Evolutionary conservation across 1,140 invertebrate genomes (phyloP), one percentile per base, ranked within the genome.

Genomic region (Leptoteleia sp.): DNA sequence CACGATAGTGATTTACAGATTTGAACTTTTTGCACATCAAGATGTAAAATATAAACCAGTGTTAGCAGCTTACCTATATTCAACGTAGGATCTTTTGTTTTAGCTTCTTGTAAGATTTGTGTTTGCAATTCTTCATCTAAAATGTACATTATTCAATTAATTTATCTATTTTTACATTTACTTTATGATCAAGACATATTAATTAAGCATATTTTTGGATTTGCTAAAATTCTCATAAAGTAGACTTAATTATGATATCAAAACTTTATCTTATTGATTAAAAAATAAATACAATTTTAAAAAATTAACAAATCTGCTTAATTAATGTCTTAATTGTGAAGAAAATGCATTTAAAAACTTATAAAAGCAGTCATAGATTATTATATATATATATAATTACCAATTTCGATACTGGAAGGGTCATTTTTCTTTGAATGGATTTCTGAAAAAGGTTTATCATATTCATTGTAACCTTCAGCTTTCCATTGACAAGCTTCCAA

Each of bases 401-500:
- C 85, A 78, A 90, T 80, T 77, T 73, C 82, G 38, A 87, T 81
- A 19, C 59, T 86, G 27, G 78, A 84, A 38, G 75, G 35, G 62
- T 75, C 40, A 29, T 82, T 59, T 8, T 43, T 9, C 7, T 78
- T 12, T 15, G 82, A 38, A 7, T 47, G 57, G 33, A 89, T 79
- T 50, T 89, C 87, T 1, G 91, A 90, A 25, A 92, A 79, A 48
- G 89, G 89, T 8, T 88, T 27, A 48, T 90, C 89, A 1, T 86
- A 67, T 54, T 83, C 48, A 19, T 72, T 54, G 72, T 92, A 92
- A 55, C 90, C 90, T 76, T 90, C 87, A 7, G 83, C 81, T 81
- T 85, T 90, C 84, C 91, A 87, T 45, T 85, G 84, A 81, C 91
- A 92, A 45, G 67, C 81, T 29, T 88, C 64, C 1, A 91, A 55